Evolutionary conservation across 2,888 invertebrate species (phyloP).

Genomic region (Gisinianus flammeolus): DNA sequence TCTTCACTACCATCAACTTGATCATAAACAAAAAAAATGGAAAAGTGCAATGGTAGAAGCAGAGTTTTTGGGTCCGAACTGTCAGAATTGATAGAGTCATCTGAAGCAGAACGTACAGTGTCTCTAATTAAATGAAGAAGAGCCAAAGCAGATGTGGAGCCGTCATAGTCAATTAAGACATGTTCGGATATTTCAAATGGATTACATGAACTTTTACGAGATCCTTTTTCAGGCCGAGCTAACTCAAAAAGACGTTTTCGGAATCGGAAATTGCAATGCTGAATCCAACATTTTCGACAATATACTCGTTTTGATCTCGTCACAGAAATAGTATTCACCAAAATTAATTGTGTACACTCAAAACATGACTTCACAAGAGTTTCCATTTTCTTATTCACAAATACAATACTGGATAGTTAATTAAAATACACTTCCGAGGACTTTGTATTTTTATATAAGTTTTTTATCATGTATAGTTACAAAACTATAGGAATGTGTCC

Average conservation of each 20-base stretch:
- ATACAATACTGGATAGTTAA: too few species aligned
- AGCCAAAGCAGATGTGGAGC: slow-evolving; percentile 23
- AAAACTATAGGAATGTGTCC: too few species aligned
- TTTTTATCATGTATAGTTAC: too few species aligned
- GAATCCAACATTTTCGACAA: slow-evolving; percentile 51
- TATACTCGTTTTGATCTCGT: slow-evolving; percentile 15
- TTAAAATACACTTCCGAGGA: too few species aligned
- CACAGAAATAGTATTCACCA: not conserved
- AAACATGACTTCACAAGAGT: not conserved
- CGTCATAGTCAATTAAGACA: slow-evolving; percentile 39
- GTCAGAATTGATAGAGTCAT: not conserved
- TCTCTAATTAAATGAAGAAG: slow-evolving; percentile 39
- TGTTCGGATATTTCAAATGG: slow-evolving; percentile 12
- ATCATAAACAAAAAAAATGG: slow-evolving; percentile 37
- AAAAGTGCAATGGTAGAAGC: slow-evolving; percentile 38
- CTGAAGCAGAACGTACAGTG: slow-evolving; percentile 8
- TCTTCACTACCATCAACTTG: not conserved
- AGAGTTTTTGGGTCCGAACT: slow-evolving; percentile 9
- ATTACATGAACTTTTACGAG: not conserved
- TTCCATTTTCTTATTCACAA: not conserved
- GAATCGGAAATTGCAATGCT: slow-evolving; percentile 47
- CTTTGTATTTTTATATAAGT: too few species aligned
- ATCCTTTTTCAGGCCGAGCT: slow-evolving; percentile 48
- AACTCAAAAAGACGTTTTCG: slow-evolving; percentile 53
- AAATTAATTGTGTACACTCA: slow-evolving; percentile 22